Percentiles rank a stretch among this genome's conserved stretches.
phyloP scores from a whole-genome alignment of 2,888 invertebrate species.

The Chloromyia formosa region DNA sequence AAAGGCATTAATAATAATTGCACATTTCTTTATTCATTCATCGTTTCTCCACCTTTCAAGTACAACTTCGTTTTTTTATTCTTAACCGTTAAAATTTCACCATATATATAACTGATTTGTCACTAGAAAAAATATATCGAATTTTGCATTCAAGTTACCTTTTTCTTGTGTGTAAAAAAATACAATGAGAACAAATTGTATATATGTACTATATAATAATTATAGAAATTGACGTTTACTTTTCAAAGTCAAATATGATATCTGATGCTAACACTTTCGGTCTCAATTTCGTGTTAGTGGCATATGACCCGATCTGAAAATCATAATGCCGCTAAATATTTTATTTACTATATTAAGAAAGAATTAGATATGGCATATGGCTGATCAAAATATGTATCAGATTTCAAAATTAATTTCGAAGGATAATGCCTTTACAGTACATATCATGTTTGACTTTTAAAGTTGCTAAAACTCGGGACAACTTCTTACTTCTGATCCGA shows the following conservation, averaged over 20 bases:
- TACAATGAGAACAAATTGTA: conserved; percentile 30
- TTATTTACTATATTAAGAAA: no score
- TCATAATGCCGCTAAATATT: no score
- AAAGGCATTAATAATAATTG: conserved; percentile 38
- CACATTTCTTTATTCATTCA: conserved; percentile 30
- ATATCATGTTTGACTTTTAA: conserved; percentile 2
- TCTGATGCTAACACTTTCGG: background rate
- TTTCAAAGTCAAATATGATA: background rate
- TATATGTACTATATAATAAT: conserved; percentile 28
- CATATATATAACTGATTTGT: conserved; percentile 22
- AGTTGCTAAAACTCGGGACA: conserved; percentile 6
- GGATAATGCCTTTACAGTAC: background rate
- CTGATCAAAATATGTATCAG: no score
- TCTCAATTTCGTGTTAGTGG: no score
- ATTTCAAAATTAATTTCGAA: no score
- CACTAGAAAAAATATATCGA: conserved; percentile 42
- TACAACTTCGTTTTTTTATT: conserved; percentile 9
- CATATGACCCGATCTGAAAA: no score
- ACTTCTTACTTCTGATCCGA: background rate
- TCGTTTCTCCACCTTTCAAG: background rate
- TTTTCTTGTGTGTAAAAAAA: conserved; percentile 23
- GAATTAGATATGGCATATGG: no score
- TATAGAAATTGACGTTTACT: conserved; percentile 24
- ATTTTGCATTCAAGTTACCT: conserved; percentile 15
- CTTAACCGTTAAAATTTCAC: no score